Conservation (phyloP, 2,113 vertebrate species). For the Triplophysa dalaica region DNA sequence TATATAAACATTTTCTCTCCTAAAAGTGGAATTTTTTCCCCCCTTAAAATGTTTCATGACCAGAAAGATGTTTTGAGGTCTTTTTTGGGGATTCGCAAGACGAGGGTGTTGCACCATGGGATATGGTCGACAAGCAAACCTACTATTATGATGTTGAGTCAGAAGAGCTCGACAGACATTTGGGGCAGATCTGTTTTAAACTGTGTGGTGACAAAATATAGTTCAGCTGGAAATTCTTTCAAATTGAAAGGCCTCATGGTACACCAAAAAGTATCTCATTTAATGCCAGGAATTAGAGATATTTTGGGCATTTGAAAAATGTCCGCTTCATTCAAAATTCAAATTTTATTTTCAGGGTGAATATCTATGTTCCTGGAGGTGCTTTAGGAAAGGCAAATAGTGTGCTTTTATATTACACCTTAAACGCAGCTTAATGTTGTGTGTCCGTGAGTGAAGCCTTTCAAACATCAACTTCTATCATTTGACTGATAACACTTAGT, state of each 20-base stretch:
- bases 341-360: no score
- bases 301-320: slow-evolving; percentile 47
- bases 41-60: not conserved
- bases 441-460: not conserved
- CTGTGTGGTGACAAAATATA: slow-evolving; percentile 63
- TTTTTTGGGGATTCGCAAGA: slow-evolving; percentile 53
- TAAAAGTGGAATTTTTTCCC: not conserved
- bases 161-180: slow-evolving; percentile 60
- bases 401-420: not conserved
- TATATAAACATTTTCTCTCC: not conserved
- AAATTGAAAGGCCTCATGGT: slow-evolving; percentile 64
- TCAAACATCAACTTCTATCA: not conserved
- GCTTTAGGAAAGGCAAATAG: not conserved
- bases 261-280: slow-evolving; percentile 66
- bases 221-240: slow-evolving; percentile 72
- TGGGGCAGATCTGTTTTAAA: slow-evolving; percentile 58
- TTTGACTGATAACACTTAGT: not conserved
- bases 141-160: slow-evolving; percentile 67
- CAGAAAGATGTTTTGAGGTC: slow-evolving; percentile 5
- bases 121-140: slow-evolving; percentile 54
- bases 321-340: slow-evolving; percentile 33
- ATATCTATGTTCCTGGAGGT: no score
- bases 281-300: slow-evolving; percentile 49
- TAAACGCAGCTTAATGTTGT: not conserved
- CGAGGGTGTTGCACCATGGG: slow-evolving; percentile 57